These are phyloP conservation scores for Semaprochilodus insignis DNA, from an alignment of 2,797 vertebrate genomes.

Conservation along the genomic window DNA sequence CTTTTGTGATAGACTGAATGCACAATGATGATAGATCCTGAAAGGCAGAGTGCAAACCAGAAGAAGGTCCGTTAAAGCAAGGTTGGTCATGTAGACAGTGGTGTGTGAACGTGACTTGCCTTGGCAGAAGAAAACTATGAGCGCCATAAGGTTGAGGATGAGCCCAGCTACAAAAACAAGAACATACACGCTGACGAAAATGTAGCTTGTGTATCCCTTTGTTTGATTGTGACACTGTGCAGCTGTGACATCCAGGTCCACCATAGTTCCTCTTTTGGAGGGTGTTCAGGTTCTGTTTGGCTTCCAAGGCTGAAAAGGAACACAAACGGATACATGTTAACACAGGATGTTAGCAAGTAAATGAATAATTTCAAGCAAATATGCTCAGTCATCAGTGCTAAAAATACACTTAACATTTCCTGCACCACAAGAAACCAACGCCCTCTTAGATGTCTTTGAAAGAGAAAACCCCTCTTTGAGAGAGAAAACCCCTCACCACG, in stretches of 20 bases:
- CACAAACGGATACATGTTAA: slow-evolving; percentile 8
- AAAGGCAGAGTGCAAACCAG: slow-evolving; percentile 74
- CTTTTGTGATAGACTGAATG: rapidly evolving
- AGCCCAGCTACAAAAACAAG: slow-evolving; percentile 67
- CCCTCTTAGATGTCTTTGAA: not conserved
- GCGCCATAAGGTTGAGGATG: slow-evolving; percentile 68
- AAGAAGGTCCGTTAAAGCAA: slow-evolving; percentile 74
- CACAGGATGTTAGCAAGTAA: not conserved
- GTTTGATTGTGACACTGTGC: not conserved
- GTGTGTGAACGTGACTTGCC: slow-evolving; percentile 70
- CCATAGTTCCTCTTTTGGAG: slow-evolving; percentile 36
- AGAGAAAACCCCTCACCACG: not conserved
- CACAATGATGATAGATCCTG: slow-evolving; percentile 68
- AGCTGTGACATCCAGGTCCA: not conserved
- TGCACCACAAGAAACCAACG: not conserved
- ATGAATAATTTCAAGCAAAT: not conserved
- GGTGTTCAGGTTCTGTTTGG: not conserved
- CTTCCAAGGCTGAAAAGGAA: slow-evolving; percentile 20
- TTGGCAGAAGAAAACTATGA: slow-evolving; percentile 69
- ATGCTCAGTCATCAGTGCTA: not conserved
- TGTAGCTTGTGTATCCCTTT: not conserved
- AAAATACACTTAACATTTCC: not conserved
- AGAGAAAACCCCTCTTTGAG: not conserved
- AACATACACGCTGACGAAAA: slow-evolving; percentile 63
- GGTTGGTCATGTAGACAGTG: slow-evolving; percentile 78